Conservation (phyloP, 2,797 vertebrate species). For the Anableps anableps region DNA sequence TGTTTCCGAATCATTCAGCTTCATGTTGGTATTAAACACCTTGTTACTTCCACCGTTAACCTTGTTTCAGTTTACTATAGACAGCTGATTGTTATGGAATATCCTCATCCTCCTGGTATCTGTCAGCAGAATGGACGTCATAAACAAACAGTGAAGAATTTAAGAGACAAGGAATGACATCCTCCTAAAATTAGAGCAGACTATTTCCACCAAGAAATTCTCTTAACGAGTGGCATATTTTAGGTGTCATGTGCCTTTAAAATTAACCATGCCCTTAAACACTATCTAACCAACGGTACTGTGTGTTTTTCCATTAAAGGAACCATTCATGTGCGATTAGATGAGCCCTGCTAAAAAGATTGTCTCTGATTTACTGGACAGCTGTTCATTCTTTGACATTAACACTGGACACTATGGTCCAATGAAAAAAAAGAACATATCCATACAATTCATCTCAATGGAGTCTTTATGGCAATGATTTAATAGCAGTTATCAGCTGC, state of each 20-base stretch:
- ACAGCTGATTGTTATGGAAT: constrained; percentile 1
- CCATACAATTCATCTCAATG: background rate
- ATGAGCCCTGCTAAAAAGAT: background rate
- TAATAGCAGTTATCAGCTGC: background rate
- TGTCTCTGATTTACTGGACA: background rate
- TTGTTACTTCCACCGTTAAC: background rate
- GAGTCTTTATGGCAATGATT: background rate
- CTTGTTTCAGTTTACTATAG: background rate
- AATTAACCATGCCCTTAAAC: constrained; percentile 7
- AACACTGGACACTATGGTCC: background rate
- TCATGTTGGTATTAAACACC: background rate
- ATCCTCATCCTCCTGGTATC: background rate
- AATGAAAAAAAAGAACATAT: background rate
- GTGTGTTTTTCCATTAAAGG: background rate
- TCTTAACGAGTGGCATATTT: constrained; percentile 3
- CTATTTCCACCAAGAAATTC: background rate
- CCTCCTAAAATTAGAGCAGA: constrained; percentile 5
- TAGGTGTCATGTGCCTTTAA: constrained; percentile 9
- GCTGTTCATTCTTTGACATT: background rate
- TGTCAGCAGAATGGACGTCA: background rate
- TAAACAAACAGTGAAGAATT: constrained; percentile 4
- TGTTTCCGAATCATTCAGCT: background rate
- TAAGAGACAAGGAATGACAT: background rate
- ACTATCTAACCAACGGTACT: background rate
- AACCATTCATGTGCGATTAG: background rate